These are phyloP conservation scores for Candoia aspera DNA, from an alignment of 2,113 vertebrate species.

Conservation along the genomic window DNA sequence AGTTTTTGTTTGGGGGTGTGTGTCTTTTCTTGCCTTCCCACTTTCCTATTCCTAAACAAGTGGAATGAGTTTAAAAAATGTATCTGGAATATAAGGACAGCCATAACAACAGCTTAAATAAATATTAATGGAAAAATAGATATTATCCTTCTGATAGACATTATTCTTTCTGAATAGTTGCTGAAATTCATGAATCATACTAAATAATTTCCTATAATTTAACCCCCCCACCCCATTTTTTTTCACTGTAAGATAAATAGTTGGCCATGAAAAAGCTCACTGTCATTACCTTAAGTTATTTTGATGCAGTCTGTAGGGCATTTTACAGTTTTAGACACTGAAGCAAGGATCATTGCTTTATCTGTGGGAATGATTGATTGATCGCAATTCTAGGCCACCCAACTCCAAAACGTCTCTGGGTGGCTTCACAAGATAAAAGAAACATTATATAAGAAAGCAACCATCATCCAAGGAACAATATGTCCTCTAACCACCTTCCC, in stretches of 20 bases:
- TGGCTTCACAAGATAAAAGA: neutral
- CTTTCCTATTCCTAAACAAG: slow-evolving; percentile 23
- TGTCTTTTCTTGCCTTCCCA: neutral
- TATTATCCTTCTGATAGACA: slow-evolving; percentile 59
- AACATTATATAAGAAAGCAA: neutral
- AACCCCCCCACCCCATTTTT: slow-evolving; percentile 65
- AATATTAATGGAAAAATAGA: slow-evolving; percentile 63
- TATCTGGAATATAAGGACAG: slow-evolving; percentile 53
- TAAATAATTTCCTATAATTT: slow-evolving; percentile 74
- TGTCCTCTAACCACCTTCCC: neutral
- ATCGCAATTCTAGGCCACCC: neutral
- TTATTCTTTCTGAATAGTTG: slow-evolving; percentile 65
- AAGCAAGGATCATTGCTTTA: slow-evolving; percentile 75
- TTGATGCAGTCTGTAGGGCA: slow-evolving; percentile 64
- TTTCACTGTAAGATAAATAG: slow-evolving; percentile 66
- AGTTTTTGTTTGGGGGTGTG: slow-evolving; percentile 10
- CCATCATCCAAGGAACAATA: neutral
- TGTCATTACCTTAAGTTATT: slow-evolving; percentile 66
- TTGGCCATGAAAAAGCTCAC: slow-evolving; percentile 67
- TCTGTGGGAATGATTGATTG: slow-evolving; percentile 21
- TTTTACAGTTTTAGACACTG: slow-evolving; percentile 71
- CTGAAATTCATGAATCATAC: slow-evolving; percentile 66
- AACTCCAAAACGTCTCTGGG: neutral
- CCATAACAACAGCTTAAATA: slow-evolving; percentile 52
- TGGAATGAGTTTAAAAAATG: slow-evolving; percentile 60